Conservation (phyloP, 1,140 invertebrate genomes). For the Brachionus koreanus region DNA sequence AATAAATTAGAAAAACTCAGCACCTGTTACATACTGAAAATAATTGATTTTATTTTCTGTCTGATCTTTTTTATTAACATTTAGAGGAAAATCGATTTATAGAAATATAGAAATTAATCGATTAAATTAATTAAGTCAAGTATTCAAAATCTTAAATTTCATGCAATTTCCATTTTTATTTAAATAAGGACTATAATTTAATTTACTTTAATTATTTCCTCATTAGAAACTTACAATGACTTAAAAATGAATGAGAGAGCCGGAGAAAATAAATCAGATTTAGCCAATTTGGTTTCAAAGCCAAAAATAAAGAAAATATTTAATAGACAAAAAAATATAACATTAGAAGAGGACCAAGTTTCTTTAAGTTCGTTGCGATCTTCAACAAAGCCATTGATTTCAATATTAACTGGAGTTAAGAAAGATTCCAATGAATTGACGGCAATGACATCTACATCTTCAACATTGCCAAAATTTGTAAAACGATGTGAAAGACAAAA, state of each 20-base stretch:
- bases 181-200: not conserved
- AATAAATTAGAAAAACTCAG: not conserved
- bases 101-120: not conserved
- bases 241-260: slow-evolving; percentile 1
- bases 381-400: not conserved
- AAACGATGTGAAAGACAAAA: not conserved
- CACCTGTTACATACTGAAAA: not conserved
- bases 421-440: not conserved
- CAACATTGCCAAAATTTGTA: not conserved
- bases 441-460: not conserved
- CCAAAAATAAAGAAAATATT: slow-evolving; percentile 3
- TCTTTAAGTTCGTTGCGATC: not conserved
- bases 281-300: not conserved
- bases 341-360: not conserved
- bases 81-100: not conserved
- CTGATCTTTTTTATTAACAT: slow-evolving; percentile 13
- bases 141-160: slow-evolving; percentile 31
- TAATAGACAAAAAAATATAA: slow-evolving; percentile 8
- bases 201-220: not conserved
- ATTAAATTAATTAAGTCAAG: slow-evolving; percentile 21
- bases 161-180: slow-evolving; percentile 20
- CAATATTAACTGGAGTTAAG: not conserved
- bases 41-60: not conserved
- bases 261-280: not conserved
- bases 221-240: not conserved